phyloP scores from a whole-genome alignment of 2,797 vertebrate genomes.

The Streptopelia turtur region DNA sequence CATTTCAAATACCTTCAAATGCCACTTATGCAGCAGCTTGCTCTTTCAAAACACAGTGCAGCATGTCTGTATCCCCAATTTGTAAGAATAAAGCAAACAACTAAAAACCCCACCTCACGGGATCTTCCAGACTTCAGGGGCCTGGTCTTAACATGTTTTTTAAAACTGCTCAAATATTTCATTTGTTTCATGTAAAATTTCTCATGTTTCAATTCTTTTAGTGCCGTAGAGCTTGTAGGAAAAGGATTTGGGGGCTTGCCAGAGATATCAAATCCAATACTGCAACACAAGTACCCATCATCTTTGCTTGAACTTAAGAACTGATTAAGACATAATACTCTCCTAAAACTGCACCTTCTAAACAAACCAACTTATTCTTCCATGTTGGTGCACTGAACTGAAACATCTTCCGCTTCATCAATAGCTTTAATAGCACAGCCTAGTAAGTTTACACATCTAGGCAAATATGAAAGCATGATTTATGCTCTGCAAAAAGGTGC shows the following conservation, averaged over 20 bases:
- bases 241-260: not conserved
- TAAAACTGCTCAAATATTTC: not conserved
- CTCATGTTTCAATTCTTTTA: not conserved
- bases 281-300: not conserved
- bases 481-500: not conserved
- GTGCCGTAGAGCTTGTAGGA: not conserved
- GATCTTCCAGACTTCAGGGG: not conserved
- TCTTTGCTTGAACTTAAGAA: not conserved
- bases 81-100: not conserved
- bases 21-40: not conserved
- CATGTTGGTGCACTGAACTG: not conserved
- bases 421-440: not conserved
- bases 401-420: not conserved
- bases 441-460: not conserved
- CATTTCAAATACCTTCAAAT: not conserved
- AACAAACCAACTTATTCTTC: not conserved
- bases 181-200: not conserved
- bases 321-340: not conserved
- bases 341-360: not conserved
- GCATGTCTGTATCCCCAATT: not conserved
- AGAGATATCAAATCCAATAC: not conserved
- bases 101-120: rapidly evolving
- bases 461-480: not conserved
- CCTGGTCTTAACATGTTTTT: not conserved
- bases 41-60: not conserved